A percentile compares a stretch with the other conserved stretches of the same genome.
phyloP scores from a whole-genome alignment of 2,113 vertebrate species.

The Oreochromis spilurus region DNA sequence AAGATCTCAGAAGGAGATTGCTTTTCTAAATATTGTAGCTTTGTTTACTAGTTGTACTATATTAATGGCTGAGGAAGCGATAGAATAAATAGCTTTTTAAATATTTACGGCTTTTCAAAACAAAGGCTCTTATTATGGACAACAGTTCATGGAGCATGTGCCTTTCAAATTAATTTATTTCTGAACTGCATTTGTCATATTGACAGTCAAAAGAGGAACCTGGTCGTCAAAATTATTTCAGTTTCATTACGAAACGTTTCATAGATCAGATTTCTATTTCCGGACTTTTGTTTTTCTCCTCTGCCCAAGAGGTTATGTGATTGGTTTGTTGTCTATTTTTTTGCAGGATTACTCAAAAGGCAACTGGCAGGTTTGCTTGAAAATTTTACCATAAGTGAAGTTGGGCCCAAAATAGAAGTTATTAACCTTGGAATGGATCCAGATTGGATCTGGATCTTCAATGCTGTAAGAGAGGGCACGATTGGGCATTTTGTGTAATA shows the following conservation, averaged over 20 bases:
- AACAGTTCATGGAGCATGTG: neutral
- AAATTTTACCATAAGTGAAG: neutral
- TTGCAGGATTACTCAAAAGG: neutral
- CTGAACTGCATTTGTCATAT: neutral
- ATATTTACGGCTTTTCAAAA: conserved; percentile 1
- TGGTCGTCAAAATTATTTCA: neutral
- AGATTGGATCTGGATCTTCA: neutral
- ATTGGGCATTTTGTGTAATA: neutral
- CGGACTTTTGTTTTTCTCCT: neutral
- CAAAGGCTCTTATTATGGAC: neutral
- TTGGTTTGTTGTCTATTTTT: neutral
- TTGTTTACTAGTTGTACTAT: neutral
- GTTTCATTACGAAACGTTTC: neutral
- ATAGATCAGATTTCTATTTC: neutral
- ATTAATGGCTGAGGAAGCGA: neutral
- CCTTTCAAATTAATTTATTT: neutral
- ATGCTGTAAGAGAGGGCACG: neutral
- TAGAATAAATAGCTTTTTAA: neutral
- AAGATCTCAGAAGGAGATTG: neutral
- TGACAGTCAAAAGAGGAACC: neutral
- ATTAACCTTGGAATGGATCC: neutral
- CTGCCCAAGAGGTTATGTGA: neutral
- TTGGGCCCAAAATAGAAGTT: neutral
- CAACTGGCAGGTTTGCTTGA: neutral
- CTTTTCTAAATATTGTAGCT: neutral